A percentile compares a stretch with the other conserved stretches of the same genome.
phyloP scores from a whole-genome alignment of 2,113 vertebrate genomes.

The Poicephalus meyeri region DNA sequence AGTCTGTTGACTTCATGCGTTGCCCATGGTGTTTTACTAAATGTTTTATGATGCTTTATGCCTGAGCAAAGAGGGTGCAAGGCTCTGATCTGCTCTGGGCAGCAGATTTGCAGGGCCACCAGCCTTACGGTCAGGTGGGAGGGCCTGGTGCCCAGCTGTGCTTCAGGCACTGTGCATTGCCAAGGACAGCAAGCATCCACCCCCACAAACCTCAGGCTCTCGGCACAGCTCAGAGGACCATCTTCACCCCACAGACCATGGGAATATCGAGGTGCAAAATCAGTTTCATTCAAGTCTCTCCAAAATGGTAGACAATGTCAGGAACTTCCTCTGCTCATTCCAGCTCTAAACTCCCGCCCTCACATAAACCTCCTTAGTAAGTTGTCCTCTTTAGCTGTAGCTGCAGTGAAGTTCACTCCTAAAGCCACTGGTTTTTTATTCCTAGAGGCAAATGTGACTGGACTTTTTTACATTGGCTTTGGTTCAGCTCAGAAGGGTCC shows the following conservation, averaged over 20 bases:
- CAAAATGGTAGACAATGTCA: rapidly evolving
- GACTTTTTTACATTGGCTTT: background rate
- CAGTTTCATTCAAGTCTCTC: background rate
- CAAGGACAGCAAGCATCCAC: background rate
- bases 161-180: background rate
- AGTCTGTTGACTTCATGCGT: background rate
- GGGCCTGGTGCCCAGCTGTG: no score
- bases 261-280: background rate
- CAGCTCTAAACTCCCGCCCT: background rate
- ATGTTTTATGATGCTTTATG: background rate
- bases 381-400: background rate
- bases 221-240: background rate
- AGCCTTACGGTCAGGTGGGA: background rate
- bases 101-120: background rate
- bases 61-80: background rate
- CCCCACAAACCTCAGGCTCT: background rate
- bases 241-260: background rate
- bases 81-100: background rate
- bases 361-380: background rate
- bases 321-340: background rate
- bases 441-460: background rate
- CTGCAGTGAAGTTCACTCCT: background rate
- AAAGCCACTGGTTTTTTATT: background rate
- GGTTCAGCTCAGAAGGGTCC: background rate
- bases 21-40: rapidly evolving